phyloP scores from a whole-genome alignment of 2,888 invertebrate species.

The Acrobasis repandana region DNA sequence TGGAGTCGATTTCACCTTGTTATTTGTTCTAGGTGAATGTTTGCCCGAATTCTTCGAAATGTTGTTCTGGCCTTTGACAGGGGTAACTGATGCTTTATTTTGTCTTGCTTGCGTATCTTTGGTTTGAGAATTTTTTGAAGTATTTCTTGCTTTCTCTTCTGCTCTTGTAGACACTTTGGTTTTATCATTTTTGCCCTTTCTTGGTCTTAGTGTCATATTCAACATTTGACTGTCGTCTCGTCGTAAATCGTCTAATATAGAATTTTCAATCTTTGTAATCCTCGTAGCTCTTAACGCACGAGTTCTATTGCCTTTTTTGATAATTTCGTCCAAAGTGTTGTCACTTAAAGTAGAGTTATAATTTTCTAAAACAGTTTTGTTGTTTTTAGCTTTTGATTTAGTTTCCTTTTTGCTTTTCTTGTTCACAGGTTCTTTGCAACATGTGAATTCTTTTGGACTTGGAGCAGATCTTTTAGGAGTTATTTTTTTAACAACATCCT shows the following conservation, averaged over 20 bases:
- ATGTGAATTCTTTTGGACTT: not conserved
- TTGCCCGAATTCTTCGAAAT: not conserved
- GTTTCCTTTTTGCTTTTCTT: slow-evolving; percentile 7
- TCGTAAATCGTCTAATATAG: not conserved
- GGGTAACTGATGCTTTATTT: slow-evolving; percentile 9
- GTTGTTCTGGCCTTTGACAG: slow-evolving; percentile 2
- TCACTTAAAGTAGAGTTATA: slow-evolving; percentile 19
- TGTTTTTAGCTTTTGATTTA: not conserved
- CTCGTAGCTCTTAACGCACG: slow-evolving; percentile 8
- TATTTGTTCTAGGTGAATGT: not conserved
- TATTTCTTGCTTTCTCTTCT: slow-evolving; percentile 12
- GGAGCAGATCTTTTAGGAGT: not conserved
- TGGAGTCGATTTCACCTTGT: slow-evolving; percentile 7
- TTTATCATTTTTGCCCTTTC: not conserved
- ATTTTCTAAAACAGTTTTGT: slow-evolving; percentile 1
- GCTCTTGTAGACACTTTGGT: not conserved
- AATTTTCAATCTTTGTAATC: slow-evolving; percentile 14
- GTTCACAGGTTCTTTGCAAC: not conserved
- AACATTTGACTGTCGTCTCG: slow-evolving; percentile 5
- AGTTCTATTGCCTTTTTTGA: slow-evolving; percentile 2
- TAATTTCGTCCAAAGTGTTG: slow-evolving; percentile 13
- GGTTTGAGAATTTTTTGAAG: slow-evolving; percentile 5
- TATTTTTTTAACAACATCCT: not conserved
- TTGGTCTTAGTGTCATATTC: slow-evolving; percentile 6
- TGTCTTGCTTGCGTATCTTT: not conserved